Conservation (phyloP, 2,797 vertebrate genomes). For the Sebastes aleutianus region DNA sequence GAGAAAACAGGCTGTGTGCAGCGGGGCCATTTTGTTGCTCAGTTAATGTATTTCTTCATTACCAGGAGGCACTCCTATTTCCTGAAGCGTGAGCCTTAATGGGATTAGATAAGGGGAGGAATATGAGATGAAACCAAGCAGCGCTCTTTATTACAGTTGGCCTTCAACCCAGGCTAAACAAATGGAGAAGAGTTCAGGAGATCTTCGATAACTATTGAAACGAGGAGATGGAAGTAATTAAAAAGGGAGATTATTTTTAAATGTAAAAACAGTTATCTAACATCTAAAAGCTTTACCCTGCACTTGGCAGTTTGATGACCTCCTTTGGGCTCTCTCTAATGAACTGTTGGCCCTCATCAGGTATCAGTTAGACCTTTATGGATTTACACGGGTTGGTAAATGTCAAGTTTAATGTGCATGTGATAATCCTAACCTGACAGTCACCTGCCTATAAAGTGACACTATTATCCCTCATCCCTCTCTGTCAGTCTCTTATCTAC, state of each 20-base stretch:
- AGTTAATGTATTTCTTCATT: constrained; percentile 75
- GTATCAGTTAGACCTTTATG: background rate
- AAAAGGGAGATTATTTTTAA: constrained; percentile 24
- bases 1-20: constrained; percentile 46
- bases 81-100: constrained; percentile 73
- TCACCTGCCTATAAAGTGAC: background rate
- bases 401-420: background rate
- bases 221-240: constrained; percentile 32
- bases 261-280: constrained; percentile 34
- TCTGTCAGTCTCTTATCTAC: background rate
- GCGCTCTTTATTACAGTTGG: constrained; percentile 63
- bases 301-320: constrained; percentile 4
- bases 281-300: background rate
- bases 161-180: constrained; percentile 61
- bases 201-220: constrained; percentile 30
- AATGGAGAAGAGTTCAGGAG: constrained; percentile 50
- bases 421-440: background rate
- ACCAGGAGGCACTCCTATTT: constrained; percentile 67
- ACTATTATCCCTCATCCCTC: background rate
- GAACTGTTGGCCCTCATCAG: background rate
- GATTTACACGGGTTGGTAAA: background rate
- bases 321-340: background rate
- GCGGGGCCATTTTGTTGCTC: constrained; percentile 51
- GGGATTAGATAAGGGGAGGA: constrained; percentile 70
- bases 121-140: constrained; percentile 64